Evolutionary conservation across 2,888 invertebrate genomes (phyloP), one percentile per base, ranked within the genome.

Genomic region (Diaperis boleti): DNA sequence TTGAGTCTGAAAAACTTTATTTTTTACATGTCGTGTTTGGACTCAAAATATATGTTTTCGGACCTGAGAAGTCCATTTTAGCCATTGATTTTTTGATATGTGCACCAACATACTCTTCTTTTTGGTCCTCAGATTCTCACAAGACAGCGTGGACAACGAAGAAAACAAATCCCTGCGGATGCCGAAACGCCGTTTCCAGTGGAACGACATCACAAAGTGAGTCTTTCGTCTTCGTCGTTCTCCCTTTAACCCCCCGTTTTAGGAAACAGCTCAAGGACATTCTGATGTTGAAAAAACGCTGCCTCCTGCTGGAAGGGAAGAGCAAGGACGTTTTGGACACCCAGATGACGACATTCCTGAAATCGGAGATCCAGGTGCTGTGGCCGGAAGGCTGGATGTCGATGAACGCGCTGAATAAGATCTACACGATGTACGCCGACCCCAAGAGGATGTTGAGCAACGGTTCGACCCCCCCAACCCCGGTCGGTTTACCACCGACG

Each of bases 111-210:
- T n/a, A n/a, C n/a, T n/a, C n/a, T n/a, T n/a, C n/a, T n/a, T n/a
- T n/a, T n/a, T n/a, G n/a, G n/a, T n/a, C n/a, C n/a, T n/a, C n/a
- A 79, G 79, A 62, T 76, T 76, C 81, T 69, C 78, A 70, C 39
- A 78, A 76, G 61, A 81, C 66, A 76, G 64, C 45, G 68, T 71
- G 15, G 73, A 74, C 1, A 83, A 82, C 13, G 83, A 85, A 20
- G 85, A 87, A 35, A 78, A 82, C 39, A 85, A 86, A 65, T 82
- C 84, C 73, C 81, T 85, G 71, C 83, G 87, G 0, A 83, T 89
- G 47, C 92, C 92, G 1, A 88, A 89, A 72, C 87, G 89, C 15
- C 86, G 88, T 62, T 93, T 92, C 82, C 86, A 88, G 18, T 92
- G 92, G 92, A 89, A 87, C 49, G 85, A 85, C 37, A 85, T 87